Evolutionary conservation across 2,113 vertebrate genomes (phyloP).

Genomic region (Oenanthe oenanthe): DNA sequence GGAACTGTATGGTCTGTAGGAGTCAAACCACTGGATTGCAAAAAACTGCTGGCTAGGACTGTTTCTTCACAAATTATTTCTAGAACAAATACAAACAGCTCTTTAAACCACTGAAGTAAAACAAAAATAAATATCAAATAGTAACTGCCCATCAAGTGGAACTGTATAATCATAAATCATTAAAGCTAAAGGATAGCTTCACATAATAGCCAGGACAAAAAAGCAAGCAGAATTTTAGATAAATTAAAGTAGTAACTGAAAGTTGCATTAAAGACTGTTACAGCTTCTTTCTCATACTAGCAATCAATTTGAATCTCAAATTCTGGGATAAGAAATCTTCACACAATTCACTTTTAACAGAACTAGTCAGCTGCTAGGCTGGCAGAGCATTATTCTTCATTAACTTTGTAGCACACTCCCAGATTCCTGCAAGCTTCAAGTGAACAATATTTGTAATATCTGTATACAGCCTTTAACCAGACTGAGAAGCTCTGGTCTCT

Average conservation of each 20-base stretch:
- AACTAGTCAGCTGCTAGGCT: neutral
- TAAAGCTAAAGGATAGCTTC: neutral
- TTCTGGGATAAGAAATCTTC: neutral
- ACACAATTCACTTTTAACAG: neutral
- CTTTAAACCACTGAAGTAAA: constrained; percentile 3
- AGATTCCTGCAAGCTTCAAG: neutral
- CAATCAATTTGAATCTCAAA: neutral
- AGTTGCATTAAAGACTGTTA: neutral
- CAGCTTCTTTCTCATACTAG: neutral
- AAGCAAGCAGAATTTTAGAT: neutral
- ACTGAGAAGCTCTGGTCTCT: neutral
- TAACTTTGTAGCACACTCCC: neutral
- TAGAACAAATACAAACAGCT: constrained; percentile 52
- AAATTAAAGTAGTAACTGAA: neutral
- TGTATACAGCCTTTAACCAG: neutral
- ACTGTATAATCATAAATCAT: neutral
- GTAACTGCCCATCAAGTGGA: neutral
- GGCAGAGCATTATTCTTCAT: neutral
- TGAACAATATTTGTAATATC: neutral
- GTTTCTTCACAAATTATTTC: constrained; percentile 79
- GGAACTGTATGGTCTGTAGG: constrained; percentile 81
- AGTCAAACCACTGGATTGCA: constrained; percentile 75
- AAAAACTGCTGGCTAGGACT: constrained; percentile 79
- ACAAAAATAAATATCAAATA: neutral
- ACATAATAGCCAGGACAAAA: neutral